A percentile compares a stretch with the other conserved stretches of the same genome.
Evolutionary conservation across 2,113 vertebrate species (phyloP).

Genomic region (Fulica atra): DNA sequence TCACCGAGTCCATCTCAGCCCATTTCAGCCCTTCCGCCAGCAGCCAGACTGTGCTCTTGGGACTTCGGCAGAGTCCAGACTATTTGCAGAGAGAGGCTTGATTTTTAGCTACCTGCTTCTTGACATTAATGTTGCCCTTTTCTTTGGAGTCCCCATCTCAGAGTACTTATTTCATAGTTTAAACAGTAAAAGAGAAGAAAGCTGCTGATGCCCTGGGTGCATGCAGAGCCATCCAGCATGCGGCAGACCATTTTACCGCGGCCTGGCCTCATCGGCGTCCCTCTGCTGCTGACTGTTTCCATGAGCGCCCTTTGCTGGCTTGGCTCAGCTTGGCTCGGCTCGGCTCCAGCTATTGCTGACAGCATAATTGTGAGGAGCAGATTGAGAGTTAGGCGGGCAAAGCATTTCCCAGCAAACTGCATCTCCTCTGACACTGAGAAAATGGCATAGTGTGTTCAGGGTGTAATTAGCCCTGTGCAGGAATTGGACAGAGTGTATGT

Average conservation of each 20-base stretch:
- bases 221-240: not conserved
- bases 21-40: not conserved
- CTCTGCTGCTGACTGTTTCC: accelerated
- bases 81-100: accelerated
- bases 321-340: not conserved
- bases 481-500: not conserved
- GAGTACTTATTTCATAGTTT: not conserved
- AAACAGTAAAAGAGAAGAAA: not conserved
- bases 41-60: not conserved
- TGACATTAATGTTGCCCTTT: not conserved
- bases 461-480: not conserved
- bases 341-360: not conserved
- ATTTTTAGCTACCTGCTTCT: not conserved
- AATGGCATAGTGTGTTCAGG: not conserved
- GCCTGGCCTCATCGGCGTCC: not conserved
- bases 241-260: not conserved
- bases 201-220: not conserved
- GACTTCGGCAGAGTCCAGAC: accelerated
- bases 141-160: not conserved
- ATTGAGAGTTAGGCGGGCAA: not conserved
- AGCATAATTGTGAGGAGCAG: not conserved
- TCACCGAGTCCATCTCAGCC: not conserved
- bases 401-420: not conserved
- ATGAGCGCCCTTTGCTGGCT: accelerated
- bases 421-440: not conserved